Conservation (phyloP, 2,888 invertebrate species). For the Andrena flavipes region DNA sequence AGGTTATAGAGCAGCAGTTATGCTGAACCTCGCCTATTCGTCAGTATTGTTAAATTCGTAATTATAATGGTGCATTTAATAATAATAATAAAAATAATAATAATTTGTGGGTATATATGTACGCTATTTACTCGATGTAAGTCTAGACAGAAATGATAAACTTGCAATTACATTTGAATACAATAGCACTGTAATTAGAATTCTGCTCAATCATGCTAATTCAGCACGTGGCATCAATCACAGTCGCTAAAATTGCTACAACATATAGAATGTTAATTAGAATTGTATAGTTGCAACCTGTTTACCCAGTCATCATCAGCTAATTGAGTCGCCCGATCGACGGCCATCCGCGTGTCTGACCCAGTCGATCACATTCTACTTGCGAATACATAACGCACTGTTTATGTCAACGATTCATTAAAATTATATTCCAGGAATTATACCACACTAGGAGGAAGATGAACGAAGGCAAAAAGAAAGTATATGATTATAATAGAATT, state of each 20-base stretch:
- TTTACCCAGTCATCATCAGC: not conserved
- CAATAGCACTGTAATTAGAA: not conserved
- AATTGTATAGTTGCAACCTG: not conserved
- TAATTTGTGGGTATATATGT: not conserved
- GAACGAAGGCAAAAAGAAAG: not conserved
- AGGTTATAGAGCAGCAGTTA: too few relatives aligned
- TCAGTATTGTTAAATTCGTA: too few relatives aligned
- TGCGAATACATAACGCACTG: not conserved
- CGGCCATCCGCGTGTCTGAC: not conserved
- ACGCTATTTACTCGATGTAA: not conserved
- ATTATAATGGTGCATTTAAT: too few relatives aligned
- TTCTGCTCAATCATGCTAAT: not conserved
- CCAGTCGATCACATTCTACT: not conserved
- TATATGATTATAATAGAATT: not conserved
- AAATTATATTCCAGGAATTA: not conserved
- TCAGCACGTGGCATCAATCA: not conserved
- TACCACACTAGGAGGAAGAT: not conserved
- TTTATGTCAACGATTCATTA: not conserved
- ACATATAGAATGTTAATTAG: constrained; percentile 3
- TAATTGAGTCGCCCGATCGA: not conserved
- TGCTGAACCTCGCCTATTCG: too few relatives aligned
- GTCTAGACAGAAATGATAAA: not conserved
- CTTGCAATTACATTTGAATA: not conserved
- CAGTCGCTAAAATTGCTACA: not conserved
- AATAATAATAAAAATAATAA: not conserved